Percentiles rank a stretch among this genome's conserved stretches.
Evolutionary conservation across 1,140 invertebrate species (phyloP).

Genomic region (Leptestheria dahalacensis): DNA sequence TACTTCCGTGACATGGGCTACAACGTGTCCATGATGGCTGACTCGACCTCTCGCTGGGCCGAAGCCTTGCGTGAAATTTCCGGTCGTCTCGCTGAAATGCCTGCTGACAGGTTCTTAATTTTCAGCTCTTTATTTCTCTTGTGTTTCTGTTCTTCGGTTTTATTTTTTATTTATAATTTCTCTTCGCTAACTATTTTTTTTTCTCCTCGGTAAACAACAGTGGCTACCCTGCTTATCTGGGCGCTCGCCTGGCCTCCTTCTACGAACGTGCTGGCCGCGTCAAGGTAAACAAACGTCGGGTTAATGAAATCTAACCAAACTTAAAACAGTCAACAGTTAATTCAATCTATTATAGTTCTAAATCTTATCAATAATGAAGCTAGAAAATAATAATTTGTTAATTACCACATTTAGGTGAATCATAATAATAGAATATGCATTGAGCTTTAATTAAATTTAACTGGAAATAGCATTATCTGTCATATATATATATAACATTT

Average conservation of each 20-base stretch:
- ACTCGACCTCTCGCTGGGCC: slow-evolving; percentile 99
- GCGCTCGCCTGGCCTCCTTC: slow-evolving; percentile 94
- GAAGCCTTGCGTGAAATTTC: slow-evolving; percentile 99
- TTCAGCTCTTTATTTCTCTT: background rate
- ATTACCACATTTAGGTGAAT: too few relatives aligned
- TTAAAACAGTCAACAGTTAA: too few relatives aligned
- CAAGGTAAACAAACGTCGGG: slow-evolving; percentile 38
- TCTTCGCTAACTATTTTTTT: background rate
- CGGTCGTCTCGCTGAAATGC: slow-evolving; percentile 99
- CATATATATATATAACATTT: too few relatives aligned
- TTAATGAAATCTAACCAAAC: too few relatives aligned
- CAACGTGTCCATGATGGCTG: slow-evolving; percentile 99
- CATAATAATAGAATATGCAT: too few relatives aligned
- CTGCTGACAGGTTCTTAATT: slow-evolving; percentile 53
- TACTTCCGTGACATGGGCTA: slow-evolving; percentile 98
- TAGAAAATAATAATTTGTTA: too few relatives aligned
- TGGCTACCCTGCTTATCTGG: slow-evolving; percentile 97
- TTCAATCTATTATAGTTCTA: too few relatives aligned
- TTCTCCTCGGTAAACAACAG: slow-evolving; percentile 30
- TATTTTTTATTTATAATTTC: too few relatives aligned
- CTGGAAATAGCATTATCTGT: too few relatives aligned
- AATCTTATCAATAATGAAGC: too few relatives aligned
- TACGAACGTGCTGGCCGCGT: slow-evolving; percentile 97
- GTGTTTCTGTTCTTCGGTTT: too few relatives aligned
- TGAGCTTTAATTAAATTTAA: too few relatives aligned